Percentiles rank a stretch among this genome's conserved stretches.
phyloP scores from a whole-genome alignment of 2,113 vertebrate genomes.

The Ginglymostoma cirratum region DNA sequence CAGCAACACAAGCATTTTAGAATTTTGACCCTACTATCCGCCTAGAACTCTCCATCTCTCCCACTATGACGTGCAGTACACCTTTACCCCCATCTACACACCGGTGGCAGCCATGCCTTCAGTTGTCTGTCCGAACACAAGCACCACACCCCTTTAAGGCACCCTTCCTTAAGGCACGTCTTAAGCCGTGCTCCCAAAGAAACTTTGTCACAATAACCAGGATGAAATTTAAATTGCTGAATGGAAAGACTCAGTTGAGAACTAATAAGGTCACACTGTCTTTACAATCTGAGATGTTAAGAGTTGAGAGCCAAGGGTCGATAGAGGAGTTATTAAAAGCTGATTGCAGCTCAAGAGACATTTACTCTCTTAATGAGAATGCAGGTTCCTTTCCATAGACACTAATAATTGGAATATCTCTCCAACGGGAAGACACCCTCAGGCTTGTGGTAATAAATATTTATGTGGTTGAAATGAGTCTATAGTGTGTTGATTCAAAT shows the following conservation, averaged over 20 bases:
- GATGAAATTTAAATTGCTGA: background rate
- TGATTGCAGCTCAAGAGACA: background rate
- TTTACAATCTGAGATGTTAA: background rate
- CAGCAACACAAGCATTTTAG: background rate
- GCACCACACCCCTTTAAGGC: background rate
- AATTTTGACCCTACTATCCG: background rate
- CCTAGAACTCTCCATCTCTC: background rate
- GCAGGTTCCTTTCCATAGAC: background rate
- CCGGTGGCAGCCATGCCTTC: background rate
- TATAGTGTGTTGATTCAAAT: background rate
- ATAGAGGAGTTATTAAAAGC: background rate
- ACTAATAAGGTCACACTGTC: background rate
- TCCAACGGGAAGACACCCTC: background rate
- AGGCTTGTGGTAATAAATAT: conserved; percentile 22
- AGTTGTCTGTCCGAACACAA: background rate
- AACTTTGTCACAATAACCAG: background rate
- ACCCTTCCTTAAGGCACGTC: background rate
- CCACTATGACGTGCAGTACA: background rate
- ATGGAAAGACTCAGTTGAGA: background rate
- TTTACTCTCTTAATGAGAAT: conserved; percentile 10
- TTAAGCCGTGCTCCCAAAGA: background rate
- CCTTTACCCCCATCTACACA: background rate
- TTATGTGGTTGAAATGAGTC: background rate
- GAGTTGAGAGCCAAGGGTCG: background rate
- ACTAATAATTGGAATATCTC: background rate